These are phyloP conservation scores for Ormia ochracea DNA, from an alignment of 2,888 invertebrate species.

Conservation along the genomic window DNA sequence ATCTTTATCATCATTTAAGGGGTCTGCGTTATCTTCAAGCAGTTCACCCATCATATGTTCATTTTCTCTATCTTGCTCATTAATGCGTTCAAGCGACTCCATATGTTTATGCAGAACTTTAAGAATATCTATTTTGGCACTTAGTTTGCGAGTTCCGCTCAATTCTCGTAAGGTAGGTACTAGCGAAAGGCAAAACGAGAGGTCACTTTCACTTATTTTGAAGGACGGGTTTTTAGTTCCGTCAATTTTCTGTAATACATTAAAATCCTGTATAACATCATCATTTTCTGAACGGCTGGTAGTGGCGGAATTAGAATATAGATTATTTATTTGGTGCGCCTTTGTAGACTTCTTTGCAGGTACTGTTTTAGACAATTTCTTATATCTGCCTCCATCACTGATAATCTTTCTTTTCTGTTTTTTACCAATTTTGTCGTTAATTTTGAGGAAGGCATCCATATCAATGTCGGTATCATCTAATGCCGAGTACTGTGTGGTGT, in stretches of 20 bases:
- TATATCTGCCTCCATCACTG: background rate
- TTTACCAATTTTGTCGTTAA: background rate
- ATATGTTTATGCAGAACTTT: conserved; percentile 44
- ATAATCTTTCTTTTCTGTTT: background rate
- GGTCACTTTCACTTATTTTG: conserved; percentile 52
- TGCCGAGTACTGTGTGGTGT: background rate
- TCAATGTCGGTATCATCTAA: conserved; percentile 13
- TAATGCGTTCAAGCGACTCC: background rate
- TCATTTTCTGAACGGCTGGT: background rate
- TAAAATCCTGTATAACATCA: conserved; percentile 30
- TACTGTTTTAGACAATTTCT: background rate
- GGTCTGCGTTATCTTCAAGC: background rate
- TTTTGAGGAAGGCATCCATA: conserved; percentile 17
- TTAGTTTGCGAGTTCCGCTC: conserved; percentile 30
- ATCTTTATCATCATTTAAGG: no score
- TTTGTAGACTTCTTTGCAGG: background rate
- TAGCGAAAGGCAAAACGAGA: conserved; percentile 48
- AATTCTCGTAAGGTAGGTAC: conserved; percentile 51
- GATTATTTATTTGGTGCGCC: background rate
- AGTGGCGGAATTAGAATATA: background rate
- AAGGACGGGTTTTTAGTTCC: conserved; percentile 6
- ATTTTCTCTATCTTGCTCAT: background rate
- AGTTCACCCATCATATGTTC: background rate
- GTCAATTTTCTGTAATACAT: conserved; percentile 15
- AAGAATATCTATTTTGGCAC: conserved; percentile 54